Percentiles rank a stretch among this genome's conserved stretches.
Conservation (phyloP, 2,797 vertebrate species). For the Lindbergichthys nudifrons region DNA sequence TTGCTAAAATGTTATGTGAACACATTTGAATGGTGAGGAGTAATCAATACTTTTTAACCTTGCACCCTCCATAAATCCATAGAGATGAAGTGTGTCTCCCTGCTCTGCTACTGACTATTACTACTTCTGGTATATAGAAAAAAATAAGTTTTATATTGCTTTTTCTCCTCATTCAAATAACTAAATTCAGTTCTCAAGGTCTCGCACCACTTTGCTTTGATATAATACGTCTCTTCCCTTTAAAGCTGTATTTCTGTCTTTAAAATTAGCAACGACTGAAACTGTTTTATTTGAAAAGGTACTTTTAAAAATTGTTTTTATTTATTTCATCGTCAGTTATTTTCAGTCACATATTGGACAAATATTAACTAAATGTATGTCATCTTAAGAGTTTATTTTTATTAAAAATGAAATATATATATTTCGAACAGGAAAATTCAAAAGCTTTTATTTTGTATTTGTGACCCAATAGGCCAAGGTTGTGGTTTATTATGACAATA, state of each 20-base stretch:
- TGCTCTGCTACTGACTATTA: not conserved
- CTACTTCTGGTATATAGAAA: conserved; percentile 5
- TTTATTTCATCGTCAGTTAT: not conserved
- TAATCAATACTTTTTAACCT: conserved; percentile 1
- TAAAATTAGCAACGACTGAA: conserved; percentile 41
- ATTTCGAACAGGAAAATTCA: not conserved
- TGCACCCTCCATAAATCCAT: not conserved
- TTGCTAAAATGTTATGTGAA: not conserved
- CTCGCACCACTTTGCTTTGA: conserved; percentile 39
- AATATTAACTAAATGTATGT: not conserved
- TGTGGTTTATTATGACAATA: not conserved
- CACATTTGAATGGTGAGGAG: conserved; percentile 4
- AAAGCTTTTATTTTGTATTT: not conserved
- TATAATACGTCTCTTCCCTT: conserved; percentile 35
- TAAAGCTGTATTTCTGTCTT: conserved; percentile 46
- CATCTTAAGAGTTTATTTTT: not conserved
- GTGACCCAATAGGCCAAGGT: not conserved
- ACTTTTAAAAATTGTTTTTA: conserved; percentile 29
- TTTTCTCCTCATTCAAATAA: conserved; percentile 28
- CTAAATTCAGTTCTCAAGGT: conserved; percentile 33
- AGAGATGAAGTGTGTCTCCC: not conserved
- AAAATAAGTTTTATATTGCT: conserved; percentile 32
- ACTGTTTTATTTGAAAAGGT: conserved; percentile 35
- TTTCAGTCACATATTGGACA: conserved; percentile 20
- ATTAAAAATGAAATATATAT: not conserved